Evolutionary conservation across 2,797 vertebrate genomes (phyloP), one percentile per base, ranked within the genome.

Genomic region (Acanthornis magna): DNA sequence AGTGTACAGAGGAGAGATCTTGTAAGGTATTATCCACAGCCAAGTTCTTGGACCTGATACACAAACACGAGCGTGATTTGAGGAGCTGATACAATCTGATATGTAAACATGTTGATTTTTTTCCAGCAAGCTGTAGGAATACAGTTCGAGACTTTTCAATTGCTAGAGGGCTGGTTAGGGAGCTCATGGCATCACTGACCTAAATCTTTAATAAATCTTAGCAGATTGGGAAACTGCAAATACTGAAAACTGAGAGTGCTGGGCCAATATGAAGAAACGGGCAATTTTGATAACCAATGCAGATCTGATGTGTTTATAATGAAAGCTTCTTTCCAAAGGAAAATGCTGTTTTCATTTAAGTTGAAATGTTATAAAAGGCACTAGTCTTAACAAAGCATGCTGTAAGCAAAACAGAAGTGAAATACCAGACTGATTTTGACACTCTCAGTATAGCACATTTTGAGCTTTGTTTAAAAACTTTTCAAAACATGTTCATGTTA

Each of bases 181-280:
- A 89, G 20, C 48, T 82, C 30, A 8, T 48, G 77, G 82, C 25
- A 83, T 60, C 57, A 43, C 53, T 92, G 86, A 57, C 65, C 71
- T 94, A 87, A 74, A 82, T 96, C 30, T 91, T 93, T 74, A 77
- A 61, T 71, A 91, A 71, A 76, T 85, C 61, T 93, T 79, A 74
- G 42, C 76, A 94, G 81, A 40, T 27, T 82, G 38, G 32, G 57
- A 61, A 91, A 71, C 54, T 82, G 67, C 54, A 89, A 51, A 82
- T 58, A 60, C n/a, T 55, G 43, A 91, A 94, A 89, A 83, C 19
- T 25, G 45, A 86, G 40, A 78, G 42, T 70, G 11, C 26, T 94
- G 74, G 67, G 30, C 21, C 25, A 70, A 53, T 43, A 72, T 73
- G 27, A 10, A 89, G 73, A 77, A 93, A 89, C 77, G 32, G 38